phyloP scores from a whole-genome alignment of 2,113 vertebrate genomes.

The Leucosticte australis region DNA sequence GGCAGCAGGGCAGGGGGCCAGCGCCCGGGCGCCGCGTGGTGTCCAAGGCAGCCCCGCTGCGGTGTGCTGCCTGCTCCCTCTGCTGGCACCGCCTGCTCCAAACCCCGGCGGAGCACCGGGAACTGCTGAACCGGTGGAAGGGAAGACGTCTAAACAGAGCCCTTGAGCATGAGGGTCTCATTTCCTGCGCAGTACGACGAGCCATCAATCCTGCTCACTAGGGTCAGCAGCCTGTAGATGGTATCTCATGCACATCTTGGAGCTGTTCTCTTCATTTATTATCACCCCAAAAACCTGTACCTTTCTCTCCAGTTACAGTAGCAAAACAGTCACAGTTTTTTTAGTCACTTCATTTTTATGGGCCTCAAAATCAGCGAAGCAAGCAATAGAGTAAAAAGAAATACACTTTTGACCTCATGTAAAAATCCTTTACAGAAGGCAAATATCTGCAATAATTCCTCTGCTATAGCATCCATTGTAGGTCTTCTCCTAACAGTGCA shows the following conservation, averaged over 20 bases:
- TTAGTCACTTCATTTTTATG: neutral
- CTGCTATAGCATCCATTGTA: neutral
- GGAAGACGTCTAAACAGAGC: neutral
- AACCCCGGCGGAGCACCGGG: accelerated
- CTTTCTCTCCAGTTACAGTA: neutral
- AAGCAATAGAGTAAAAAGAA: neutral
- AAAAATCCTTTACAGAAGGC: neutral
- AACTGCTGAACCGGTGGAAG: accelerated
- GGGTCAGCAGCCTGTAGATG: accelerated
- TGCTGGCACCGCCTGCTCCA: neutral
- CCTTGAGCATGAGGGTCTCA: accelerated
- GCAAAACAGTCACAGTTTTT: neutral
- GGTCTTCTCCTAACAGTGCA: neutral
- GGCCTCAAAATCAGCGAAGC: neutral
- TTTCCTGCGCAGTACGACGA: accelerated
- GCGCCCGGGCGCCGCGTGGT: too few species aligned
- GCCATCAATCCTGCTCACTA: neutral
- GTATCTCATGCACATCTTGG: accelerated
- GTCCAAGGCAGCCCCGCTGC: too few species aligned
- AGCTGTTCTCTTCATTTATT: neutral
- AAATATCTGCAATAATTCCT: neutral
- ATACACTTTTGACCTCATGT: neutral
- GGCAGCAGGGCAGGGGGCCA: neutral
- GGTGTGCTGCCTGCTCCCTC: neutral
- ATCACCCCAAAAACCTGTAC: neutral